Evolutionary conservation across 2,888 invertebrate genomes (phyloP).

Genomic region (Nemapogon koenigi): DNA sequence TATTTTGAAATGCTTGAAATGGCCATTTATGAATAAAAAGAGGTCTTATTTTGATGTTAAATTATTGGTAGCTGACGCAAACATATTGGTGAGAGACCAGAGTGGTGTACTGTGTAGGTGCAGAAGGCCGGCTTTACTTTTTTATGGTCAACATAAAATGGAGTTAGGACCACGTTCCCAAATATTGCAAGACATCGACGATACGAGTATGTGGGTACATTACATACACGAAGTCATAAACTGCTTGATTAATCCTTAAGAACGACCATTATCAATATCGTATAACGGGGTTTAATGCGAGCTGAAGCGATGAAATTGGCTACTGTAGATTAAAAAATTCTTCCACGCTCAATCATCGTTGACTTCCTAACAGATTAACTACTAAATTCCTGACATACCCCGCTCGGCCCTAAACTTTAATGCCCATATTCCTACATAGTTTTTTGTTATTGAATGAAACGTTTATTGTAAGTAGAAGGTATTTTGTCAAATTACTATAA

Average conservation of each 20-base stretch:
- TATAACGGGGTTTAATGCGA: too few species aligned
- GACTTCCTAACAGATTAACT: conserved; percentile 12
- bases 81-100: conserved; percentile 24
- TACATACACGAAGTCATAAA: too few species aligned
- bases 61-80: conserved; percentile 43
- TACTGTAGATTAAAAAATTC: conserved; percentile 26
- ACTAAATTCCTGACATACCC: conserved; percentile 38
- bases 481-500: conserved; percentile 62
- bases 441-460: conserved; percentile 29
- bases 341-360: conserved; percentile 16
- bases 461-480: conserved; percentile 56
- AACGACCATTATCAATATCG: too few species aligned
- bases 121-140: too few species aligned
- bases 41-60: conserved; percentile 53
- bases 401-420: conserved; percentile 33
- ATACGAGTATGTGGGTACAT: too few species aligned
- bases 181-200: too few species aligned
- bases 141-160: conserved; percentile 26
- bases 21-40: conserved; percentile 54
- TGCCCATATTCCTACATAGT: conserved; percentile 28
- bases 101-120: too few species aligned
- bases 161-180: too few species aligned
- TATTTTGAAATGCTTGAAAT: conserved; percentile 47
- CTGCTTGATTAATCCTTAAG: too few species aligned
- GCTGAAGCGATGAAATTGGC: conserved; percentile 5